Base-by-base conservation (phyloP, 64 coral and sea anemone genomes). In the Astreopora myriophthalma region DNA sequence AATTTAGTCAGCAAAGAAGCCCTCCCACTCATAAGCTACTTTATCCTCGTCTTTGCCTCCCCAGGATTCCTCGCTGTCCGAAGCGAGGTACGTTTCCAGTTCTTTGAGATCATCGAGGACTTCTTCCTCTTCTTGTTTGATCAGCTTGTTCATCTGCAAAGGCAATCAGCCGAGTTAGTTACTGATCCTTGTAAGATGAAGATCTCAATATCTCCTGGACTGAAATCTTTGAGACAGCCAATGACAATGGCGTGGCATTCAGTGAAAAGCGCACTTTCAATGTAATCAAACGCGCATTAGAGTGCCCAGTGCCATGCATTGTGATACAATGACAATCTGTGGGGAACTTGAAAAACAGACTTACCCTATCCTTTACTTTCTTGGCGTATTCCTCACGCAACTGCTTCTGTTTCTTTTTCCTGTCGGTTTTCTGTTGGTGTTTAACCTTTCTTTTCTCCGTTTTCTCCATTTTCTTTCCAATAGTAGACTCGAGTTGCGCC, bases 321-420 rank as follows among this genome's bases (percentile, higher is more conserved):
- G 42, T 46, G 5, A 46, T 5, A 5, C 11, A 46, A 46, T 5
- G 42, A 46, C 11, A n/a, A n/a, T n/a, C n/a, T n/a, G n/a, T n/a
- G n/a, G n/a, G n/a, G n/a, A n/a, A n/a, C n/a, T n/a, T n/a, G 11
- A 46, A 46, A 51, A 78, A 30, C 16, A 22, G 6, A 20, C 28
- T 80, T 61, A 62, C 77, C 32, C 49, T 62, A 3, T 80, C 77
- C 28, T 80, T 80, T 8, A 80, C 77, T 62, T 57, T 60, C 30
- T 80, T 62, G 29, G 77, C 77, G 31, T 80, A 51, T 35, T 80
- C 28, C 27, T 60, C 48, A 22, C 51, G 48, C 48, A 79, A 24
- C 13, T 79, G 26, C 5, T 60, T 79, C 13, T 71, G 68, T 17
- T 71, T 71, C 68, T 71, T 31, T 71, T 71, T 71, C 31, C 29